These are phyloP conservation scores for Eupelmus urozonus DNA, from an alignment of 2,888 invertebrate genomes.

Conservation along the genomic window DNA sequence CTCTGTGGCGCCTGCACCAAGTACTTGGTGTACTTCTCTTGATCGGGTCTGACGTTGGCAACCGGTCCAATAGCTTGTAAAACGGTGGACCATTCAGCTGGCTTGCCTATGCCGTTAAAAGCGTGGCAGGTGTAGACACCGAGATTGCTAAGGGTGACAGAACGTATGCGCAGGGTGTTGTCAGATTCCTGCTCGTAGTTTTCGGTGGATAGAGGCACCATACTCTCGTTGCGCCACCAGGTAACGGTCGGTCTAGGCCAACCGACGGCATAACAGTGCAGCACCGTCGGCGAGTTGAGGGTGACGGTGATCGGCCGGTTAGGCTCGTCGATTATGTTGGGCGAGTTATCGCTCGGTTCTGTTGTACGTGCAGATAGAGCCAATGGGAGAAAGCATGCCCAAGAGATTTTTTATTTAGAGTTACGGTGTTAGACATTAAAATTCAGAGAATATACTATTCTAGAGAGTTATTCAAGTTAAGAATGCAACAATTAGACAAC, in stretches of 20 bases:
- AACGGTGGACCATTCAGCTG: constrained; percentile 87
- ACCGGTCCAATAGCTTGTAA: constrained; percentile 86
- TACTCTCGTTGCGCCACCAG: constrained; percentile 89
- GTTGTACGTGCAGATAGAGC: constrained; percentile 56
- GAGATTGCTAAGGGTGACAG: constrained; percentile 84
- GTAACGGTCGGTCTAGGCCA: constrained; percentile 88
- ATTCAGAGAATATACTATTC: not conserved
- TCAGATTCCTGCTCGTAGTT: constrained; percentile 86
- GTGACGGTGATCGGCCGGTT: constrained; percentile 84
- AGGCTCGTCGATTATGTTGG: constrained; percentile 84
- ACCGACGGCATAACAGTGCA: constrained; percentile 91
- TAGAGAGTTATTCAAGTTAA: not conserved
- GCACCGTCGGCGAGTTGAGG: constrained; percentile 83
- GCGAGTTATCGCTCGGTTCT: constrained; percentile 82
- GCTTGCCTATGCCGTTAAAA: constrained; percentile 88
- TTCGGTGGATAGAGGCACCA: constrained; percentile 85
- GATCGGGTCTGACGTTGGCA: constrained; percentile 80
- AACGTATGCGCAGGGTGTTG: constrained; percentile 86
- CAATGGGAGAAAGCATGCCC: not conserved
- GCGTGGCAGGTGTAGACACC: constrained; percentile 94
- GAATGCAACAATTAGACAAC: not conserved
- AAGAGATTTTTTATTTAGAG: constrained; percentile 23
- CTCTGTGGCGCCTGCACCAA: constrained; percentile 80
- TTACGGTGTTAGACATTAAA: constrained; percentile 23
- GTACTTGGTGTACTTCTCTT: constrained; percentile 81